phyloP scores from a whole-genome alignment of 1,140 invertebrate species.

The Bombus breviceps region DNA sequence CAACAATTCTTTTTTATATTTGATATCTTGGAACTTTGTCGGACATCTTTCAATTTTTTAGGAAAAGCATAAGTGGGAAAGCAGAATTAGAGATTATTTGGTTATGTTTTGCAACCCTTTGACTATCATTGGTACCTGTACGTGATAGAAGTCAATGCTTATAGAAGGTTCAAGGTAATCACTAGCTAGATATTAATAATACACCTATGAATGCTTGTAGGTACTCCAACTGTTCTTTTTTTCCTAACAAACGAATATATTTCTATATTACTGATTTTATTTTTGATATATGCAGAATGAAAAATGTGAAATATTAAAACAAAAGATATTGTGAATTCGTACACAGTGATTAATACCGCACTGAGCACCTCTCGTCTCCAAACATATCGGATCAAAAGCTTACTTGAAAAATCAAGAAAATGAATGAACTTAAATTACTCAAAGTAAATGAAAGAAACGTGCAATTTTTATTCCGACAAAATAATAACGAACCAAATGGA shows the following conservation, averaged over 20 bases:
- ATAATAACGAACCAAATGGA: not conserved
- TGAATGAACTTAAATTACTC: not conserved
- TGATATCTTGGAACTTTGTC: not conserved
- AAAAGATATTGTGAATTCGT: not conserved
- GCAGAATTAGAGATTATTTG: not conserved
- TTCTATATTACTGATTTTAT: not conserved
- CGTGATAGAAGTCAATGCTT: not conserved
- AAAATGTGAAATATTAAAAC: too few relatives aligned
- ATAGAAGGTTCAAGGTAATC: not conserved
- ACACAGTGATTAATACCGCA: not conserved
- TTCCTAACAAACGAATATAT: not conserved
- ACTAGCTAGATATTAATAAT: not conserved
- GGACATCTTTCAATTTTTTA: not conserved
- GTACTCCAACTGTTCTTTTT: not conserved
- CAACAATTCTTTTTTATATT: not conserved
- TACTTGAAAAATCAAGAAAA: not conserved
- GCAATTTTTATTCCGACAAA: not conserved
- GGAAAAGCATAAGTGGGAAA: not conserved
- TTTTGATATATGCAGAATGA: not conserved
- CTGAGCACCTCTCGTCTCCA: not conserved
- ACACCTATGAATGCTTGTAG: not conserved
- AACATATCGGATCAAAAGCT: not conserved
- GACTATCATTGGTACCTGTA: not conserved
- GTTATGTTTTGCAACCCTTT: not conserved
- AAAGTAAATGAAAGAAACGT: not conserved